These are phyloP conservation scores for Anorthoa munda DNA, from an alignment of 2,888 invertebrate species.

Conservation along the genomic window DNA sequence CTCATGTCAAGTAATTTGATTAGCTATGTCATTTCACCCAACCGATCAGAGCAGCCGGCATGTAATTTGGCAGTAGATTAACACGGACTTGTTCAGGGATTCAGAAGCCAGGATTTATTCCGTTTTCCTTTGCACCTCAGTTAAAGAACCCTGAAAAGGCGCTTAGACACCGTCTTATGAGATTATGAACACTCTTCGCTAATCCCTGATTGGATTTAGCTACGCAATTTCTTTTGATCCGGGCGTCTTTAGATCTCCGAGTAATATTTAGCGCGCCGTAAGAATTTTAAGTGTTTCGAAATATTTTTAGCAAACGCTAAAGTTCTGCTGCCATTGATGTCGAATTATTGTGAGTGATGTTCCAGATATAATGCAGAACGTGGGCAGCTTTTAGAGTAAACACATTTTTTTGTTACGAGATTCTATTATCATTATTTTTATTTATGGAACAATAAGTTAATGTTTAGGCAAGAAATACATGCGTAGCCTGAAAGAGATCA, in stretches of 20 bases:
- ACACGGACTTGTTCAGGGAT: background rate
- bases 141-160: conserved; percentile 16
- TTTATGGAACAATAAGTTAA: conserved; percentile 25
- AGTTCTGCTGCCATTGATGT: conserved; percentile 14
- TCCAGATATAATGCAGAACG: conserved; percentile 12
- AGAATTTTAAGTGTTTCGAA: conserved; percentile 25
- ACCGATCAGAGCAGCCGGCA: background rate
- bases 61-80: conserved; percentile 4
- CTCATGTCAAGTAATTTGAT: background rate
- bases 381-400: conserved; percentile 16
- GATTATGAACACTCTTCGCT: conserved; percentile 40
- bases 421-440: conserved; percentile 14
- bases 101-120: conserved; percentile 10
- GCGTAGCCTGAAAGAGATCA: conserved; percentile 6
- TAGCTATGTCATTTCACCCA: background rate
- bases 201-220: conserved; percentile 46
- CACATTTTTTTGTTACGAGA: conserved; percentile 16
- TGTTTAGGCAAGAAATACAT: conserved; percentile 7
- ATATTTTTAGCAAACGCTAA: conserved; percentile 7
- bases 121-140: background rate
- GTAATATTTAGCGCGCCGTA: conserved; percentile 11
- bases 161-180: conserved; percentile 29
- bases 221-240: conserved; percentile 34
- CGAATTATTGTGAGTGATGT: conserved; percentile 39
- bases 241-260: conserved; percentile 10